Evolutionary conservation across 2,797 vertebrate genomes (phyloP).

Genomic region (Sebastiscus tertius): DNA sequence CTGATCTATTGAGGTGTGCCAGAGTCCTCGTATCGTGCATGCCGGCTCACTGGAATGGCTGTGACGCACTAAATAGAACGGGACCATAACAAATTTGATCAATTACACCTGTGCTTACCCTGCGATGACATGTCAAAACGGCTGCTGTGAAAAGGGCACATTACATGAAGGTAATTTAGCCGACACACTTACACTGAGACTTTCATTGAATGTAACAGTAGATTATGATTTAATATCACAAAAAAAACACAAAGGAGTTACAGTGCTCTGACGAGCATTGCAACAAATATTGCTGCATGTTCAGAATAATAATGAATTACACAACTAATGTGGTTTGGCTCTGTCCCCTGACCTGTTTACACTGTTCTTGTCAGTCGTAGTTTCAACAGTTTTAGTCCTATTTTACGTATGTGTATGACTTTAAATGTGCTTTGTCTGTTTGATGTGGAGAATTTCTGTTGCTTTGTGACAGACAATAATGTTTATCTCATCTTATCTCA

Average conservation of each 20-base stretch:
- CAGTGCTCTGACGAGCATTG: neutral
- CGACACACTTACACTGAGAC: neutral
- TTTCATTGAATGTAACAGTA: neutral
- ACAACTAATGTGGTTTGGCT: neutral
- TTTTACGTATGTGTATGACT: neutral
- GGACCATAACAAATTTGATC: too few species aligned
- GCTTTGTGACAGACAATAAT: neutral
- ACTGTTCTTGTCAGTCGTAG: neutral
- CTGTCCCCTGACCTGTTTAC: too few species aligned
- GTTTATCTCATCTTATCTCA: slow-evolving; percentile 63
- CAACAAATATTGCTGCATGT: neutral
- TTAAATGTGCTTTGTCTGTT: neutral
- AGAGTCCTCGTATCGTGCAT: too few species aligned
- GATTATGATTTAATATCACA: neutral
- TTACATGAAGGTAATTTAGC: neutral
- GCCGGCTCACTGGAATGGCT: too few species aligned
- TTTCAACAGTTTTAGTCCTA: neutral
- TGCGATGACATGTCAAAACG: too few species aligned
- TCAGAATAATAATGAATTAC: neutral
- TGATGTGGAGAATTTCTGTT: neutral
- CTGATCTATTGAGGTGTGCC: too few species aligned
- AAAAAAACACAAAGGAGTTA: neutral
- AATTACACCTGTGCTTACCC: too few species aligned
- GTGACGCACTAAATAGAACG: too few species aligned
- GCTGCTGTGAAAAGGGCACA: too few species aligned